Evolutionary conservation across 1,140 invertebrate genomes (phyloP).

Genomic region (Pinna nobilis): DNA sequence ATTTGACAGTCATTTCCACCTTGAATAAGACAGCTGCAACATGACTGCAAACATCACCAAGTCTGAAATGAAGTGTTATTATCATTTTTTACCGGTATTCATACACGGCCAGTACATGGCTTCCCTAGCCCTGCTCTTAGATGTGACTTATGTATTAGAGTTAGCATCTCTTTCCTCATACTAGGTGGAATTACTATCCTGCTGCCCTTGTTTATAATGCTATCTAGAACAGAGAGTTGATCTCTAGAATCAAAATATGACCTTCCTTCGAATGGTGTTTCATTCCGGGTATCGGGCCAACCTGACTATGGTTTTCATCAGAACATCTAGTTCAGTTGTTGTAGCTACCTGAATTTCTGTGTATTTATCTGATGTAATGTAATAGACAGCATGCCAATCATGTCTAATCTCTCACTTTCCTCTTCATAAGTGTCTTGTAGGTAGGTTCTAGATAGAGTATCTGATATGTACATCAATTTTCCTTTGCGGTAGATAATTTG

Average conservation of each 20-base stretch:
- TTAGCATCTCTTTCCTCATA: slow-evolving; percentile 66
- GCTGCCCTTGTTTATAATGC: slow-evolving; percentile 37
- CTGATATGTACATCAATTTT: slow-evolving; percentile 73
- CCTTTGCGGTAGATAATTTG: slow-evolving; percentile 66
- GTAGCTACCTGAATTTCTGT: slow-evolving; percentile 16
- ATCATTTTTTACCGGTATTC: no score
- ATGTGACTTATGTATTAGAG: slow-evolving; percentile 72
- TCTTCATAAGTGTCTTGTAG: slow-evolving; percentile 3
- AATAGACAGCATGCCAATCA: slow-evolving; percentile 23
- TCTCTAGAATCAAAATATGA: slow-evolving; percentile 40
- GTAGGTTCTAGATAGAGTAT: slow-evolving; percentile 50
- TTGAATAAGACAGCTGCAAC: slow-evolving; percentile 31
- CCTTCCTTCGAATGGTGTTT: slow-evolving; percentile 15
- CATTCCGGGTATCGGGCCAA: slow-evolving; percentile 27
- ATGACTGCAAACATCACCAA: slow-evolving; percentile 36
- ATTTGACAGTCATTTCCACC: no score
- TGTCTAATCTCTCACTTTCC: neutral
- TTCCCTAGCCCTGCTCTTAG: slow-evolving; percentile 70
- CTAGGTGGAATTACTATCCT: slow-evolving; percentile 66
- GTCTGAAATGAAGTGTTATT: no score
- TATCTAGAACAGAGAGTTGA: slow-evolving; percentile 44
- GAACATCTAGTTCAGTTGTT: slow-evolving; percentile 75
- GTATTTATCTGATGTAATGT: slow-evolving; percentile 24
- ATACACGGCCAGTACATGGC: no score
- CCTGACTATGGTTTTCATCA: slow-evolving; percentile 18